Evolutionary conservation across 2,797 vertebrate genomes (phyloP).

Genomic region (Falco concolor): DNA sequence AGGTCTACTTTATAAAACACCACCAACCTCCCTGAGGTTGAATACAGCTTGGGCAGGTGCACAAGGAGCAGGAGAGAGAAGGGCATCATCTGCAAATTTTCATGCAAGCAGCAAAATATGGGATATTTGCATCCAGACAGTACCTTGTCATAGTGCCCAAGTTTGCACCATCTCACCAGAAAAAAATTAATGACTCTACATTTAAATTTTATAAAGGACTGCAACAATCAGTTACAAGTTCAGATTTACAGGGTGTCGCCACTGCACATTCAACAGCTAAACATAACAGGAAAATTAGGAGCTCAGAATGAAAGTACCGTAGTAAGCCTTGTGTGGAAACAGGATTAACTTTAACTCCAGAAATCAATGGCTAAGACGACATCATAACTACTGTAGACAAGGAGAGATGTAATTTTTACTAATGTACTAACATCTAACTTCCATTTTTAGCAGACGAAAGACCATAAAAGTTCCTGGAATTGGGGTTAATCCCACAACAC

Average conservation of each 20-base stretch:
- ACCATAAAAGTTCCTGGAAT: neutral
- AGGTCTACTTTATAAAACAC: slow-evolving; percentile 46
- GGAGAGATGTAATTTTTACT: neutral
- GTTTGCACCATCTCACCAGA: slow-evolving; percentile 21
- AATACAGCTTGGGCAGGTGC: slow-evolving; percentile 54
- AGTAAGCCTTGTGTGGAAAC: neutral
- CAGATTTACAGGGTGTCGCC: neutral
- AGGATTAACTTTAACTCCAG: neutral
- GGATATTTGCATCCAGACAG: neutral
- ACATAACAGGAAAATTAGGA: neutral
- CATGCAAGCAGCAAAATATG: slow-evolving; percentile 47
- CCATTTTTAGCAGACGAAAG: neutral
- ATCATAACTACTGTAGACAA: neutral
- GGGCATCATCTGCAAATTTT: slow-evolving; percentile 19
- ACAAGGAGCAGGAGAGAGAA: neutral
- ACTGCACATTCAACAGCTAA: neutral
- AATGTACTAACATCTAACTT: neutral
- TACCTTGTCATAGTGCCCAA: slow-evolving; percentile 44
- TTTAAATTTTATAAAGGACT: neutral
- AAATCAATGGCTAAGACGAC: neutral
- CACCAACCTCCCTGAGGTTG: slow-evolving; percentile 58
- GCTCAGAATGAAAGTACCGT: neutral
- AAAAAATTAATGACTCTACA: neutral
- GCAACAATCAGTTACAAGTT: neutral
- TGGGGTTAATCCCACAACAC: neutral